Evolutionary conservation across 2,797 vertebrate genomes (phyloP).

Genomic region (Lophotriccus pileatus): DNA sequence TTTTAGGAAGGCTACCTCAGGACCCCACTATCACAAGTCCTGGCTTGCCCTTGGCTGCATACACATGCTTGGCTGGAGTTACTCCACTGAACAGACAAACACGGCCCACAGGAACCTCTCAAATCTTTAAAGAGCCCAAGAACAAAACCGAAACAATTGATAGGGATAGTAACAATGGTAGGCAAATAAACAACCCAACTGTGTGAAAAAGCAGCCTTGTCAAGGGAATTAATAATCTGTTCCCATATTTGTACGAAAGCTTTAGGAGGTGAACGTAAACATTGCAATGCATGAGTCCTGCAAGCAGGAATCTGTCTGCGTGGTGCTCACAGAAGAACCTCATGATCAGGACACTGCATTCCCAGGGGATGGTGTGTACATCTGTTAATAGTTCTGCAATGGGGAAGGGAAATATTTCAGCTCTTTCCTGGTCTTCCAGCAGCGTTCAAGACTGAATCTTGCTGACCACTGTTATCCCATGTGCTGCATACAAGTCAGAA

Average conservation of each 20-base stretch:
- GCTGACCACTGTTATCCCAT: background rate
- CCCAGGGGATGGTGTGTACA: background rate
- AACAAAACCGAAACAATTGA: background rate
- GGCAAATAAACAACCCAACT: background rate
- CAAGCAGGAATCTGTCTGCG: background rate
- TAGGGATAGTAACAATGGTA: background rate
- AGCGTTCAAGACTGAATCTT: background rate
- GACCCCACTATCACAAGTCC: background rate
- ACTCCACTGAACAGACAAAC: background rate
- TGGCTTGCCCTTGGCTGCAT: background rate
- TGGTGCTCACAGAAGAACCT: background rate
- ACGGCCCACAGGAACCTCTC: background rate
- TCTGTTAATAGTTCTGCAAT: background rate
- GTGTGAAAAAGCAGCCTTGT: background rate
- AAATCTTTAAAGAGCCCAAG: background rate
- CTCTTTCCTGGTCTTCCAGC: background rate
- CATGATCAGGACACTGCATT: background rate
- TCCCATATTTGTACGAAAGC: background rate
- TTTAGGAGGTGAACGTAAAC: background rate
- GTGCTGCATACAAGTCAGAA: background rate
- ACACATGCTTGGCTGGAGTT: rapidly evolving
- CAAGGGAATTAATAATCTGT: background rate
- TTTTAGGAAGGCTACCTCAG: background rate
- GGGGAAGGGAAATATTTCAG: background rate
- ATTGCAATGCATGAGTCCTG: rapidly evolving